Base-by-base conservation (phyloP, 2,113 vertebrate genomes). In the Antennarius striatus region DNA sequence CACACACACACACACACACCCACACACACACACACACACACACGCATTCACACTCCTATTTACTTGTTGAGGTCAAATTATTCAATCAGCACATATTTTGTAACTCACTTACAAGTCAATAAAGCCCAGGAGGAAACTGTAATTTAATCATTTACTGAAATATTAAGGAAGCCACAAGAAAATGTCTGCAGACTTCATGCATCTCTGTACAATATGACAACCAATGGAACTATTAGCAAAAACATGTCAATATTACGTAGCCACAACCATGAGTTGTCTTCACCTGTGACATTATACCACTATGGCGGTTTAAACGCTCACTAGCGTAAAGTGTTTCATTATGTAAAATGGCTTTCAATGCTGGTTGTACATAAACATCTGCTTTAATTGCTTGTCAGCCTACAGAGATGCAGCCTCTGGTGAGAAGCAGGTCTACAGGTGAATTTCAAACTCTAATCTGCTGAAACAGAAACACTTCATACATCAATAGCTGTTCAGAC, bases 91-190 rank as follows among this genome's bases (percentile, higher is more conserved):
- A 28, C 4, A 13, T 53, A 50, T 46, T 42, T 69, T 2, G 47
- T 43, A 48, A 40, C 1, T 17, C 2, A n/a, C 22, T 39, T 15
- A 61, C 8, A 1, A 51, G 71, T 77, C 64, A 50, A 71, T 74
- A 11, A 56, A 61, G 73, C 54, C 10, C 5, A 69, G 51, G 39
- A 50, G 53, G 49, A 43, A 53, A 62, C 82, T 4, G 42, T 16
- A 14, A 73, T 64, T 50, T 32, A 56, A 17, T 52, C 4, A 4
- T 29, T 71, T 22, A 29, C 32, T 47, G 16, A 42, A 54, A 55
- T 30, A n/a, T 43, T 54, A 40, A 57, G 16, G 16, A 2, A 22
- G 61, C 48, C 48, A 16, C n/a, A 9, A 50, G 8, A 50, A 8
- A 50, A n/a, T 50, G 5, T 4, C 10, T 28, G 10, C 2, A 12